Conservation (phyloP, 2,113 vertebrate genomes). For the Otolemur garnettii region DNA sequence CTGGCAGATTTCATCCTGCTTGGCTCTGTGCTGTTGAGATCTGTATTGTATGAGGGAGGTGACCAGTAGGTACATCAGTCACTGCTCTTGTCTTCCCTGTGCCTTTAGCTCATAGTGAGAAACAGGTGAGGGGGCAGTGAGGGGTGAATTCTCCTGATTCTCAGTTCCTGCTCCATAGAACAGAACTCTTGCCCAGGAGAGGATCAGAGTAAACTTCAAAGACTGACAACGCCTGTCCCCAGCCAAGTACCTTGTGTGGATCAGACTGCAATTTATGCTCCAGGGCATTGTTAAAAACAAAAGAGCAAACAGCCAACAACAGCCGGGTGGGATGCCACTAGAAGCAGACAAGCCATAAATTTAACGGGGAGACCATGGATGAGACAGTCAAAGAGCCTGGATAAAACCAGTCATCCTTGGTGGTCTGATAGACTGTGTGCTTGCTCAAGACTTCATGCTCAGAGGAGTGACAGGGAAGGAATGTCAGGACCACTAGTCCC, state of each 20-base stretch:
- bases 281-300: not conserved
- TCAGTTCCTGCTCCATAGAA: not conserved
- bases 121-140: not conserved
- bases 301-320: not conserved
- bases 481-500: not conserved
- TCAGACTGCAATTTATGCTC: not conserved
- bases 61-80: too few species aligned
- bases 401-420: not conserved
- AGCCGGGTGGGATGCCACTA: not conserved
- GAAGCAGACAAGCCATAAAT: not conserved
- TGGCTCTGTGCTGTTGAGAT: not conserved
- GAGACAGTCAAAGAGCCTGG: not conserved
- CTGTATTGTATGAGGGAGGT: accelerated
- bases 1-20: not conserved
- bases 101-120: not conserved
- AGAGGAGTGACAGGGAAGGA: not conserved
- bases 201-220: not conserved
- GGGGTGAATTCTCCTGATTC: not conserved
- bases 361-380: not conserved
- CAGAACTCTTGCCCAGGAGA: not conserved
- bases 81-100: not conserved
- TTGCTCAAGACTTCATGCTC: accelerated
- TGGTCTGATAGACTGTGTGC: not conserved
- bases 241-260: not conserved
- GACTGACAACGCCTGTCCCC: not conserved